Conservation (phyloP, 2,797 vertebrate genomes). For the Danio kyathit region DNA sequence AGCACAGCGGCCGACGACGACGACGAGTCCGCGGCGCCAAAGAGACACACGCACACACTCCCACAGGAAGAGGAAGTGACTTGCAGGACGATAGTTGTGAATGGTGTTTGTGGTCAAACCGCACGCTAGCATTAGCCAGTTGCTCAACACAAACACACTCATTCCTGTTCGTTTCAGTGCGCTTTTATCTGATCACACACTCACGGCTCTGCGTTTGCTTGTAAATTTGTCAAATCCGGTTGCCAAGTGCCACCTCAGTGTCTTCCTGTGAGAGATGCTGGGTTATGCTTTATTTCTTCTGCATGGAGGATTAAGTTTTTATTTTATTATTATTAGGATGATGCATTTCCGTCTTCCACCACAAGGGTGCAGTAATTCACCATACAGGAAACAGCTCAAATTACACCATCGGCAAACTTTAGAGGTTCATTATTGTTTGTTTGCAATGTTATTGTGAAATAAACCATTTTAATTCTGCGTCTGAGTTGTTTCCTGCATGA, state of each 20-base stretch:
- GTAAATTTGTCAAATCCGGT: not conserved
- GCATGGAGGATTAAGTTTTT: not conserved
- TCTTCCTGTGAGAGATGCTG: not conserved
- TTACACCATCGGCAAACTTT: no score
- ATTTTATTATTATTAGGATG: not conserved
- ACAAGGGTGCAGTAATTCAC: slow-evolving; percentile 12
- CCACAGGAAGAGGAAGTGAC: slow-evolving; percentile 53
- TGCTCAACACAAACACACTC: not conserved
- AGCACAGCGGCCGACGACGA: slow-evolving; percentile 51
- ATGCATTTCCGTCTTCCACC: not conserved
- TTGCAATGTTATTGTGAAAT: not conserved
- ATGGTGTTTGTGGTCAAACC: slow-evolving; percentile 54
- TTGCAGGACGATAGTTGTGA: slow-evolving; percentile 34
- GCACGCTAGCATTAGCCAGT: slow-evolving; percentile 3
- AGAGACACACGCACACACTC: slow-evolving; percentile 60
- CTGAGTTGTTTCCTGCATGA: not conserved
- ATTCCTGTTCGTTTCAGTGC: not conserved
- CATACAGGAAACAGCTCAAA: no score
- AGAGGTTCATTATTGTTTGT: not conserved
- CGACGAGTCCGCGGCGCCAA: slow-evolving; percentile 57
- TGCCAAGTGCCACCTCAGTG: not conserved
- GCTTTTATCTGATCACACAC: not conserved
- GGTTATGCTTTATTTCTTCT: not conserved
- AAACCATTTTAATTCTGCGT: not conserved
- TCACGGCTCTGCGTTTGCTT: not conserved